These are phyloP conservation scores for Chrysina gloriosa DNA, from an alignment of 2,888 invertebrate species.

Conservation along the genomic window DNA sequence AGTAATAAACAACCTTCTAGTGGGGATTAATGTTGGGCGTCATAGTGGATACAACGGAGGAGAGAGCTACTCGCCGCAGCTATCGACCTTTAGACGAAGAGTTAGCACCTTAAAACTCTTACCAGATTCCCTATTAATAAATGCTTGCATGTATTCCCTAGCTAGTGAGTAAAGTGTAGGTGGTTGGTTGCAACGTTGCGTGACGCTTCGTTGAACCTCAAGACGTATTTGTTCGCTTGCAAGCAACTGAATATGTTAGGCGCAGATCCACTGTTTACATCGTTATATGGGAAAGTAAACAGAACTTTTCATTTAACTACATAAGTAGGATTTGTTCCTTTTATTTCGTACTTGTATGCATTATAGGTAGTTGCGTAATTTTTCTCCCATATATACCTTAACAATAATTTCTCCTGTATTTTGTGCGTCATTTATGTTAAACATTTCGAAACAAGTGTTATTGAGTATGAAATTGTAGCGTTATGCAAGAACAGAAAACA, in stretches of 20 bases:
- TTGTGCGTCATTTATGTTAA: no score
- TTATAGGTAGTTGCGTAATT: neutral
- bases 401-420: no score
- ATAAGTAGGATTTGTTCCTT: neutral
- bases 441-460: no score
- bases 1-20: neutral
- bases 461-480: no score
- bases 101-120: neutral
- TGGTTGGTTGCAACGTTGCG: neutral
- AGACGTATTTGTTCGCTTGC: neutral
- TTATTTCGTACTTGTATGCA: neutral
- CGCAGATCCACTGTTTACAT: slow-evolving; percentile 4
- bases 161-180: neutral
- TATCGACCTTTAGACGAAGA: neutral
- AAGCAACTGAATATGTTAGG: neutral
- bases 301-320: slow-evolving; percentile 5
- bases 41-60: neutral
- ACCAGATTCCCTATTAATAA: slow-evolving; percentile 10
- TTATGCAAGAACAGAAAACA: no score
- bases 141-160: neutral
- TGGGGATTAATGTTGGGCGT: neutral
- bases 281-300: neutral
- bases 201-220: neutral
- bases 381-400: no score
- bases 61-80: neutral